These are phyloP conservation scores for Scaptomyza hsui DNA, from an alignment of 1,140 invertebrate genomes.

Conservation along the genomic window DNA sequence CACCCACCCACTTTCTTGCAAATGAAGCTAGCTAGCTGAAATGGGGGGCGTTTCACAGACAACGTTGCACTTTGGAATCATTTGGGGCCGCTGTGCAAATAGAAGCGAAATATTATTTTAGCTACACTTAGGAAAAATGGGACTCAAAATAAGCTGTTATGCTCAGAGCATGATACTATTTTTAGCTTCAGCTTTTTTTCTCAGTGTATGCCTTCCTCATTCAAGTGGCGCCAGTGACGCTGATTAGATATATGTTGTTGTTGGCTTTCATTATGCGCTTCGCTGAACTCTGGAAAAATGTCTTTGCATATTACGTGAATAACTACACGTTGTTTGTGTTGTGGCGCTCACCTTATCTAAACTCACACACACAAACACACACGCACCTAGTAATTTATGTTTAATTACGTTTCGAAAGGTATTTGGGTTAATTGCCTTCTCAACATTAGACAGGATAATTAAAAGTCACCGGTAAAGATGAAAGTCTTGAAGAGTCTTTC, in stretches of 20 bases:
- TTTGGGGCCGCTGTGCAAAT: conserved; percentile 38
- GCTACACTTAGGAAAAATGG: conserved; percentile 1
- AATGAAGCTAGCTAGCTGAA: conserved; percentile 29
- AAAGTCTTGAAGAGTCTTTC: neutral
- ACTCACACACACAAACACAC: conserved; percentile 16
- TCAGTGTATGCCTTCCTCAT: conserved; percentile 7
- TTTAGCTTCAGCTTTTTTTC: conserved; percentile 3
- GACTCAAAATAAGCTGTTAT: no score
- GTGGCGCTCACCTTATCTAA: conserved; percentile 28
- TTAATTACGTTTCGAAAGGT: conserved; percentile 33
- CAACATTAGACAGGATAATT: conserved; percentile 28
- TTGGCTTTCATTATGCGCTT: conserved; percentile 40
- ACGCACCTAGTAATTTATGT: neutral
- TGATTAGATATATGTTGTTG: conserved; percentile 42
- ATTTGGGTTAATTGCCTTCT: conserved; percentile 66
- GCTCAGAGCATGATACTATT: no score
- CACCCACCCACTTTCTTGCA: conserved; percentile 57
- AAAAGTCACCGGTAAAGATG: neutral
- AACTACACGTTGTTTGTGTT: conserved; percentile 21
- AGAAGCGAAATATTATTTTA: neutral
- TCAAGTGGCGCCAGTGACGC: conserved; percentile 23
- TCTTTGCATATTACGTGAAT: conserved; percentile 29
- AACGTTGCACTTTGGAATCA: conserved; percentile 65
- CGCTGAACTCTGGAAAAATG: conserved; percentile 41
- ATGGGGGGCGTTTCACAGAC: conserved; percentile 44